Evolutionary conservation across 2,113 vertebrate genomes (phyloP), one percentile per base, ranked within the genome.

Genomic region (Poeciliopsis turrubarensis): DNA sequence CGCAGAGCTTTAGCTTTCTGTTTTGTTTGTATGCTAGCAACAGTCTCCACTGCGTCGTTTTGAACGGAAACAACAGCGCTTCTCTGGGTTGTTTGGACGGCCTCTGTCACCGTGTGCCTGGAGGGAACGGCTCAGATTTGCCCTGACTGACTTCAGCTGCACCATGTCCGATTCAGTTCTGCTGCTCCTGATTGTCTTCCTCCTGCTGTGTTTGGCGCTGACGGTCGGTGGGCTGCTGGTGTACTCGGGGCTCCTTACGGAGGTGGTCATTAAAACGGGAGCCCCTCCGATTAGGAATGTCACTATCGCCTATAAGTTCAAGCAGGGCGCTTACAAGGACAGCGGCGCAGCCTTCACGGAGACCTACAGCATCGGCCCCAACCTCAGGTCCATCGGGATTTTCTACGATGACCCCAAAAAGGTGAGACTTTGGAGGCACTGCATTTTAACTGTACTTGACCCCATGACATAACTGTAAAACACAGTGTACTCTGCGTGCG

Each of bases 291-390:
- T 99, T 0, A 87, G 86, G 83, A 97, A 87, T 67, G 91, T 98
- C 29, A 98, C 96, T 0, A 72, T 99, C 83, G 97, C 97, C 70
- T 99, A 99, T 87, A 99, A 99, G 89, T 97, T 97, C 93, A 93
- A 90, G 31, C 91, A 95, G 76, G 97, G 97, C 19, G 91, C 96
- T 0, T 98, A 97, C 30, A 93, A 94, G 0, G 95, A 97, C 31
- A 94, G 94, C 0, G 97, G 97, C 32, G 90, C 92, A 68, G 93
- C 95, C 70, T 99, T 95, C 93, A 98, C 96, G 0, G 97, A 99
- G 8, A 95, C 93, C 91, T 96, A 95, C 95, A 98, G 97, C 83
- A 92, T 99, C 64, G 96, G 95, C 17, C 98, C 97, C 0, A 95
- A 95, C 76, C 95, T 98, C 67, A 94, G 73, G 65, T 94, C 95